These are phyloP conservation scores for Zeuzera pyrina DNA, from an alignment of 2,888 invertebrate species.

Conservation along the genomic window DNA sequence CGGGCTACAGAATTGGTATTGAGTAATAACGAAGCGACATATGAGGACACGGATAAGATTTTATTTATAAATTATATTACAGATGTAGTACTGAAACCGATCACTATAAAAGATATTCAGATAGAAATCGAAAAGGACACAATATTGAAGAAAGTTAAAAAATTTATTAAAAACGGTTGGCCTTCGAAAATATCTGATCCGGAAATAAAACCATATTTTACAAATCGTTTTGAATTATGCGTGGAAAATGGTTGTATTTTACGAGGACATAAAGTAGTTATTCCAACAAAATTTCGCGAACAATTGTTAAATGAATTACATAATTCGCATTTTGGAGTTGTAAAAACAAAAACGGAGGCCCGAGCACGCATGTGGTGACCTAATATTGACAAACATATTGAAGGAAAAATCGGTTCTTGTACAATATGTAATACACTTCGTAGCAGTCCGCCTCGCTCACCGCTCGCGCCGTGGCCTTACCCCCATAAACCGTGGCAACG, in stretches of 20 bases:
- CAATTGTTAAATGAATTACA: slow-evolving; percentile 5
- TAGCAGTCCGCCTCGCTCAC: slow-evolving; percentile 3
- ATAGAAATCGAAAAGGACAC: slow-evolving; percentile 1
- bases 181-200: slow-evolving; percentile 6
- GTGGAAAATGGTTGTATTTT: slow-evolving; percentile 4
- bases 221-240: slow-evolving; percentile 5
- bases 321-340: slow-evolving; percentile 3
- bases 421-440: too few relatives aligned
- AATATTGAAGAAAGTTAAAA: slow-evolving; percentile 1
- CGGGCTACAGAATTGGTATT: too few relatives aligned
- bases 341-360: slow-evolving; percentile 8
- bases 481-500: slow-evolving; percentile 1
- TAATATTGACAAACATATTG: slow-evolving; percentile 3
- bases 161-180: slow-evolving; percentile 8
- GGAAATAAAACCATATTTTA: slow-evolving; percentile 4
- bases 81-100: background rate
- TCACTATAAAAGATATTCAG: slow-evolving; percentile 2
- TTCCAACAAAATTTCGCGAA: background rate
- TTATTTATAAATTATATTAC: slow-evolving; percentile 3
- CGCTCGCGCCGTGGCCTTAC: slow-evolving; percentile 4
- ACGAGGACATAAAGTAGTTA: slow-evolving; percentile 5
- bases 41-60: background rate
- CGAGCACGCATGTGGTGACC: slow-evolving; percentile 6
- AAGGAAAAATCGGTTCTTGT: too few relatives aligned
- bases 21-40: too few relatives aligned